A percentile compares a stretch with the other conserved stretches of the same genome.
Conservation (phyloP, 2,113 vertebrate genomes). For the Gadus chalcogrammus region DNA sequence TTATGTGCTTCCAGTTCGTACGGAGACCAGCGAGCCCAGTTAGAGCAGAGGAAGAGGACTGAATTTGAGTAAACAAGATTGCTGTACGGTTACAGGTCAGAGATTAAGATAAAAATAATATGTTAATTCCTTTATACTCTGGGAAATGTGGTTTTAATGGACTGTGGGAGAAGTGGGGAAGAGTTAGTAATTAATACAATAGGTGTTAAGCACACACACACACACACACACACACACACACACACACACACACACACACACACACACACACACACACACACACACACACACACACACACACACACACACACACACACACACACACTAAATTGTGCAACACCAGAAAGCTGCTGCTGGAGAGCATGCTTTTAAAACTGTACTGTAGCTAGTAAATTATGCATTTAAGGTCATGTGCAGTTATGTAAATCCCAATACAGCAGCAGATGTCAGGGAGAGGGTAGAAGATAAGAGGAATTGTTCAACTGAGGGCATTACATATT, state of each 20-base stretch:
- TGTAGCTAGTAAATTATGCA: constrained; percentile 18
- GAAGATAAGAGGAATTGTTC: constrained; percentile 41
- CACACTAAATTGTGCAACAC: not conserved
- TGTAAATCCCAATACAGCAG: constrained; percentile 48
- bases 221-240: no score
- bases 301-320: no score
- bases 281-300: no score
- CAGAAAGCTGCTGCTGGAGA: not conserved
- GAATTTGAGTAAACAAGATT: no score
- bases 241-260: no score
- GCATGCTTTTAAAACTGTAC: constrained; percentile 13
- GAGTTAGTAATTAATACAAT: not conserved
- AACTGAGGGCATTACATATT: constrained; percentile 46
- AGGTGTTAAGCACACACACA: no score
- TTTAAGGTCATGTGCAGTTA: constrained; percentile 40
- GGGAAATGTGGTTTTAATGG: constrained; percentile 18
- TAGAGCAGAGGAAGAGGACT: no score
- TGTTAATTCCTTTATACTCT: constrained; percentile 22
- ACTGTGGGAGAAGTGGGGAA: constrained; percentile 13
- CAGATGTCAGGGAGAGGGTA: constrained; percentile 49
- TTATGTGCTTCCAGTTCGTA: no score
- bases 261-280: no score
- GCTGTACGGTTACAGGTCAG: constrained; percentile 6
- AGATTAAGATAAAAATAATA: constrained; percentile 25
- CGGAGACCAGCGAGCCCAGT: no score